Percentiles rank a stretch among this genome's conserved stretches.
These are phyloP conservation scores for Naso thynnoides DNA, from an alignment of 2,797 vertebrate genomes.

Conservation along the genomic window DNA sequence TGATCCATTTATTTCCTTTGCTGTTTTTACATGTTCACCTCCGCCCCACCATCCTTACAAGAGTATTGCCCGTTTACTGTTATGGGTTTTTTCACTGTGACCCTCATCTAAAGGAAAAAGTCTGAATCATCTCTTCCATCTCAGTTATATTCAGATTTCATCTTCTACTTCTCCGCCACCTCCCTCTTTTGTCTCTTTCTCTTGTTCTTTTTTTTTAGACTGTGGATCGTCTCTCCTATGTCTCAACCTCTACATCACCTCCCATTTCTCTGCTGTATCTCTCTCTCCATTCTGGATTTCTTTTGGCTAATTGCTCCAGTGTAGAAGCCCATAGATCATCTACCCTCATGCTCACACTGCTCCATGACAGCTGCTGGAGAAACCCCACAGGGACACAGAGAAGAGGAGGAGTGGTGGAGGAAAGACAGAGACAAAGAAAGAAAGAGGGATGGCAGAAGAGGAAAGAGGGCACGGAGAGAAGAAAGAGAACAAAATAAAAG, in stretches of 20 bases:
- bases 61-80: slow-evolving; percentile 26
- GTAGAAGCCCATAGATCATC: slow-evolving; percentile 76
- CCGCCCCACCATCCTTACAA: slow-evolving; percentile 2
- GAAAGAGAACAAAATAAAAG: not conserved
- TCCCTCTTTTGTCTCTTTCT: not conserved
- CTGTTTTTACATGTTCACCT: slow-evolving; percentile 26
- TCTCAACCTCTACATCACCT: slow-evolving; percentile 29
- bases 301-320: slow-evolving; percentile 71
- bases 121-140: slow-evolving; percentile 37
- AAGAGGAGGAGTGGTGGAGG: slow-evolving; percentile 21
- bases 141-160: slow-evolving; percentile 23
- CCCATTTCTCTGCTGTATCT: slow-evolving; percentile 15
- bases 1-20: slow-evolving; percentile 54
- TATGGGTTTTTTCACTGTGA: slow-evolving; percentile 6
- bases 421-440: slow-evolving; percentile 36
- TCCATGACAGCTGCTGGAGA: slow-evolving; percentile 77
- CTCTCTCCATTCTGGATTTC: slow-evolving; percentile 55
- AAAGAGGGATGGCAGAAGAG: slow-evolving; percentile 11
- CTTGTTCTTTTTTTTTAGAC: not conserved
- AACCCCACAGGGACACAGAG: slow-evolving; percentile 57
- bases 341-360: slow-evolving; percentile 63
- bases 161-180: not conserved
- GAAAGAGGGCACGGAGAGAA: slow-evolving; percentile 8
- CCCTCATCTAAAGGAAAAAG: slow-evolving; percentile 30
- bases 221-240: not conserved